Evolutionary conservation across 2,797 vertebrate species (phyloP), one percentile per base, ranked within the genome.

Genomic region (Crax fasciolata): DNA sequence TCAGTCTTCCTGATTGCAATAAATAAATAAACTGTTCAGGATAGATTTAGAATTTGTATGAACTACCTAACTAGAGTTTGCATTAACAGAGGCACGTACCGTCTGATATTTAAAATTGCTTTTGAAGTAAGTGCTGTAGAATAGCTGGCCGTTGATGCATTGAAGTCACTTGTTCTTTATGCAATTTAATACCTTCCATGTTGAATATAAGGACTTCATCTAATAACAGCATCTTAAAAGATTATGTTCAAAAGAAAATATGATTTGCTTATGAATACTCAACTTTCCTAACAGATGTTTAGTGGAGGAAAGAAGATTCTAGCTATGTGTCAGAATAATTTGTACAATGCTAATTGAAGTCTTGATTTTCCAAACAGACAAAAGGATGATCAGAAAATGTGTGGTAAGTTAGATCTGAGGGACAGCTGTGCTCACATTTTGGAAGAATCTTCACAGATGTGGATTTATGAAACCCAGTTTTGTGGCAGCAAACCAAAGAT

Each of bases 291-390:
- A 81, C 54, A 88, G 71, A 48, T 92, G 43, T 57, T 74, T 73
- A 88, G 51, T 80, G 58, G 82, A 90, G 55, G 77, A 85, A 81
- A 55, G 39, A 81, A 66, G 55, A 62, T 84, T 46, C 24, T 94
- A 94, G 44, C 75, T 63, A 6, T 91, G 25, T 80, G 87, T 90
- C n/a, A 89, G 76, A 81, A 75, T 84, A 67, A 83, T 62, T 73
- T 68, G 41, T 59, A 49, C 63, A 73, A 38, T 63, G 61, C 71
- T 90, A 92, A 91, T 67, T 89, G 74, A 75, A 82, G 30, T 46
- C 90, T 89, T 90, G 80, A 84, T 96, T 97, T 96, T 96, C 67
- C 52, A 87, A 51, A 62, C 43, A 87, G 32, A 77, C 59, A 87
- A 94, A 91, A 95, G 48, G 6, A 65, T 71, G 62, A 91, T 94